Base-by-base conservation (phyloP, 2,113 vertebrate genomes). In the Cathartes aura region DNA sequence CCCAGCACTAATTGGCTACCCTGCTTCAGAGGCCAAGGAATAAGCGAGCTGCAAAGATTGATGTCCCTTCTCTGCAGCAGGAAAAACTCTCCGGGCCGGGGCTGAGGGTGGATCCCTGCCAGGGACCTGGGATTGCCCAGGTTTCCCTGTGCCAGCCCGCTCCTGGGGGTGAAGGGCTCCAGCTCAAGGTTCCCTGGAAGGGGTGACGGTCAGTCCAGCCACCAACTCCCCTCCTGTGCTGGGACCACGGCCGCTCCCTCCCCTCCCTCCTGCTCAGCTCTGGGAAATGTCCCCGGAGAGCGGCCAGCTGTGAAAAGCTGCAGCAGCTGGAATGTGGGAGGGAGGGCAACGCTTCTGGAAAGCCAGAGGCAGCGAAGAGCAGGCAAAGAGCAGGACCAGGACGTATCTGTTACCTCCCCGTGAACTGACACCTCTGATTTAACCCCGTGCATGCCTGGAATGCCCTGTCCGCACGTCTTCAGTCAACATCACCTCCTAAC, bases 241-340 rank as follows among this genome's bases (percentile, higher is more conserved):
- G 83, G 83, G 91, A 80, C 52, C 85, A 4, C 0, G 1, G 53
- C 78, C 8, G 20, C 48, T 90, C 60, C 47, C 58, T 89, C 63
- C 94, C 78, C 79, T 95, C 72, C 76, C 36, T 47, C 52, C 82
- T 16, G 56, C 89, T 86, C 86, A 19, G 96, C 96, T 96, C 97
- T 98, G 97, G 97, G 96, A 97, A 97, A 95, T 63, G 93, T 97
- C 97, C 97, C 97, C 85, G 10, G 91, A 94, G 97, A 97, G 66
- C 20, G 4, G 90, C 96, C 96, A 97, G 95, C 93, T 97, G 97
- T 93, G 97, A 94, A 97, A 97, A 97, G 97, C 96, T 94, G 93
- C 96, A 96, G 97, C 97, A 98, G 97, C 97, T 97, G 97, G 96
- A 98, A 98, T 97, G 97, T 92, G 96, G 95, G 96, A 97, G 96